Base-by-base conservation (phyloP, 2,888 invertebrate species). In the Oasisia sp. region DNA sequence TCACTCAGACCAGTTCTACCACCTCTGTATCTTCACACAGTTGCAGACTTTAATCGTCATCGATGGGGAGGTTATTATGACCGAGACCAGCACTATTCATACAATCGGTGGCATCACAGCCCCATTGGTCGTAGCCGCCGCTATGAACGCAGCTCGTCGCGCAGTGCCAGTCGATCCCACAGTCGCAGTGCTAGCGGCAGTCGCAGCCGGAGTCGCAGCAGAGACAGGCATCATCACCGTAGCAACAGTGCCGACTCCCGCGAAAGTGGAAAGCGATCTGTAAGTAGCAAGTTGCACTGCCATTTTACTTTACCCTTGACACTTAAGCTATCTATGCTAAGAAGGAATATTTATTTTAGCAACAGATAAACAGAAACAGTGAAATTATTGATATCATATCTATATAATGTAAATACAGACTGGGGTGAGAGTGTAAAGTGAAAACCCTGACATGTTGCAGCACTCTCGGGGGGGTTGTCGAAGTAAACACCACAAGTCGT, bases 101-200 rank as follows among this genome's bases (percentile, higher is more conserved):
- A 50, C 74, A 90, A 92, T 45, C 89, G 90, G 32, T 89, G 92
- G 92, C 38, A 45, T 74, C 74, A 74, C 90, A 89, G 45, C 50
- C 91, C 91, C 27, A 32, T 89, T 89, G 92, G 92, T 38, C 91
- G 92, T 19, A 74, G 74, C n/a, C 91, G 92, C 89, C 74, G 91
- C 45, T 92, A 92, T 91, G 92, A 92, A 38, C 89, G 92, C 32
- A 93, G 93, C 89, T 93, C 93, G 3, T 93, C 93, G 0, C 92
- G 91, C 32, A 93, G 93, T 74, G 89, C 91, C 56, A 92, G 92
- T 56, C 89, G 92, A 3, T 92, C 93, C 27, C 56, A 91, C 89
- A 93, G 93, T 50, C 91, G 50, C 50, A 50, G 50, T 50, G 50
- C 32, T 32, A 92, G 93, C 89, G 32, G 91, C 14, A 93, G 92